Base-by-base conservation (phyloP, 2,113 vertebrate species). In the Carassius gibelio region DNA sequence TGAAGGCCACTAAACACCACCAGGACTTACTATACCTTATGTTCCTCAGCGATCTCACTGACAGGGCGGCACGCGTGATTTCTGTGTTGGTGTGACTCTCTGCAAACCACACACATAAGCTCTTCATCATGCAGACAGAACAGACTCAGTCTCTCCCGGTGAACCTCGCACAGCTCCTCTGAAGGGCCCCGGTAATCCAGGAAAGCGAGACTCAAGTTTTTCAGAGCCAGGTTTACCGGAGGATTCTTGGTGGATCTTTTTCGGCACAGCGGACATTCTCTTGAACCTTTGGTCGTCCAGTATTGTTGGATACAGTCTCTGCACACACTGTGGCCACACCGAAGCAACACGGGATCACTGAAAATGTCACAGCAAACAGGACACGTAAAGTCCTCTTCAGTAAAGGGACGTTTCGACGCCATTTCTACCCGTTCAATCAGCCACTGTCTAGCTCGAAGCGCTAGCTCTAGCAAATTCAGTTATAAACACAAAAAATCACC, bases 371-470 rank as follows among this genome's bases (percentile, higher is more conserved):
- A 75, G 7, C 86, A 87, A 38, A 87, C 77, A 4, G 86, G 48
- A 50, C 86, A 87, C 15, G 13, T 23, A 38, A 87, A 84, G 38
- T 87, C 86, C 10, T 84, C 77, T 17, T 87, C 86, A 23, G 30
- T n/a, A 23, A 87, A 84, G 3, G 8, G 8, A 1, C 77, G 86
- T 72, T 87, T 84, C 0, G 75, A 75, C 38, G 82, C 76, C 82
- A 87, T 87, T 13, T 4, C 42, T 48, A 1, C 59, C 59, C 8
- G 19, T 3, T n/a, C 21, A 52, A 8, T 59, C 17, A 17, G 5
- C 55, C 55, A 21, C 19, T 21, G 19, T 0, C 50, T 55, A 5
- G 15, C 0, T 57, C 15, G 19, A 19, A 59, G 21, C 57, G 57
- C 57, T 59, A 4, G 57, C 57, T 21, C 21, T 1, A 61, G 57